Evolutionary conservation across 2,113 vertebrate genomes (phyloP), one percentile per base, ranked within the genome.

Genomic region (Pogona vitticeps): DNA sequence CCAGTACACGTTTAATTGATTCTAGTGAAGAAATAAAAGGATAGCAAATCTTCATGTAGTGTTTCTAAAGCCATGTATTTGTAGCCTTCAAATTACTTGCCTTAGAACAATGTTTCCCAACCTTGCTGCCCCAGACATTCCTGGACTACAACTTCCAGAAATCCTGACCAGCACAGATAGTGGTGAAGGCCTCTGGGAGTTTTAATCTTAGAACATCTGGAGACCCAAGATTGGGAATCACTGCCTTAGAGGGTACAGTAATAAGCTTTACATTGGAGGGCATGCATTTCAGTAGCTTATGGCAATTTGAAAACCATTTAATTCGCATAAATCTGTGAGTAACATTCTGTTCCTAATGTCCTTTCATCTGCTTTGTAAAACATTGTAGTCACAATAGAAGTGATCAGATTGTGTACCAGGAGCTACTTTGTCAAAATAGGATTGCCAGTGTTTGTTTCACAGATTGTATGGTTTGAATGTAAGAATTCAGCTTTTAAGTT

Each of bases 391-490:
- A 80, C 46, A 33, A 14, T 84, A 38, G 9, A 79, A 28, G 2
- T 85, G 13, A 76, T 59, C 87, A 28, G 83, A 68, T 63, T 28
- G 83, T 90, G 86, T 76, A 80, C 71, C 23, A 79, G 84, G 72
- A 75, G n/a, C n/a, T 73, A 52, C 68, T 36, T 83, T 40, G 73
- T 68, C 71, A 63, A 38, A 33, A 17, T 65, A 76, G 40, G 28
- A 33, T 26, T 67, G 61, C n/a, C n/a, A n/a, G 7, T 86, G 36
- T 52, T 90, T 75, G 38, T 0, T 89, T 92, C 89, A 42, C 61
- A 85, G 59, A 81, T 52, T 88, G 58, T 81, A 70, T 88, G 81
- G 84, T 40, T 82, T 83, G 46, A 75, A 88, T 80, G 17, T 80
- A 63, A 18, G 63, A 73, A 52, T 10, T 26, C 46, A 85, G 15